phyloP scores from a whole-genome alignment of 2,113 vertebrate species.

The Coracopsis vasa region DNA sequence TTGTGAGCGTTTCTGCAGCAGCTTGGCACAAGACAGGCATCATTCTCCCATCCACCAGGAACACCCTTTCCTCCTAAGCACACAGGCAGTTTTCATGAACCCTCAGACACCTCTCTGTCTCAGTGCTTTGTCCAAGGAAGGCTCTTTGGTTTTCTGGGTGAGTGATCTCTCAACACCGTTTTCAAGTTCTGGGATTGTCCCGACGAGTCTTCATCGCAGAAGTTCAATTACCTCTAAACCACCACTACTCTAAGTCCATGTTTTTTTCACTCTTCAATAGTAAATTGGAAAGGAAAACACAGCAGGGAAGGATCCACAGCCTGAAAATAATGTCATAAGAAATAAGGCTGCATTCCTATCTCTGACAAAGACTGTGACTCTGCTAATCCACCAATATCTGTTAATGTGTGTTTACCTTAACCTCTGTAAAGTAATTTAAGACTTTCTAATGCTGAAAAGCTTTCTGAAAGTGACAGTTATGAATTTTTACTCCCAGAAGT shows the following conservation, averaged over 20 bases:
- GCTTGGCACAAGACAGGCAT: background rate
- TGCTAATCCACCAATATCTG: background rate
- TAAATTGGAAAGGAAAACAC: background rate
- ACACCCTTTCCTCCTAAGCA: background rate
- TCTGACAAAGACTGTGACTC: background rate
- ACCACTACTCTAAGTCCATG: background rate
- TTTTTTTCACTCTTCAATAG: background rate
- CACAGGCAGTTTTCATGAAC: background rate
- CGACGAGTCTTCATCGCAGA: background rate
- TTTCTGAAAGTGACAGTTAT: background rate
- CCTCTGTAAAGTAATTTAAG: background rate
- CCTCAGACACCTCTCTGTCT: background rate
- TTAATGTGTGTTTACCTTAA: background rate
- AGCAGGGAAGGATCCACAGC: background rate
- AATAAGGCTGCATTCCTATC: background rate
- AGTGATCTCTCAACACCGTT: background rate
- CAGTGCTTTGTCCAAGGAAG: background rate
- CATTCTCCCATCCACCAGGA: rapidly evolving
- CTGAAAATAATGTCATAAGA: background rate
- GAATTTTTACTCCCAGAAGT: background rate
- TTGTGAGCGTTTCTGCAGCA: background rate
- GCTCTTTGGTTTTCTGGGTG: background rate
- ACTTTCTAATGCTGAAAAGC: background rate
- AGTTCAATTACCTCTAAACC: background rate
- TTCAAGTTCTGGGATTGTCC: background rate